Conservation (phyloP, 1,140 invertebrate species). For the Halesus radiatus region DNA sequence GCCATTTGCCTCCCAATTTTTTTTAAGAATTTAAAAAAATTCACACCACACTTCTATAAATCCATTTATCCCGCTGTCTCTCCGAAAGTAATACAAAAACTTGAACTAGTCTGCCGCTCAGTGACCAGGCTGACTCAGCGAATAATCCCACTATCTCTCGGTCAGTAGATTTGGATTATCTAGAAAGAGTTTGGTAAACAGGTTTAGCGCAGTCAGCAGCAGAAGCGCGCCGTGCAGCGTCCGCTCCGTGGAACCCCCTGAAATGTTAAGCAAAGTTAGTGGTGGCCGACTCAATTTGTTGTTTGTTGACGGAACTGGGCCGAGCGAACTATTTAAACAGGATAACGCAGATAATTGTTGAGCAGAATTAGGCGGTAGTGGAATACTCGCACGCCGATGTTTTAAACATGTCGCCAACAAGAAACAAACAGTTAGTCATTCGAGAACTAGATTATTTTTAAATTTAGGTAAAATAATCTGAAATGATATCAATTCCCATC, state of each 20-base stretch:
- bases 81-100: constrained; percentile 6
- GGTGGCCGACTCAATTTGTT: neutral
- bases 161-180: constrained; percentile 42
- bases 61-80: neutral
- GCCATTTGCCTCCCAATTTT: no score
- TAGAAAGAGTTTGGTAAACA: constrained; percentile 46
- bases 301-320: neutral
- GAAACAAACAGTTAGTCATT: neutral
- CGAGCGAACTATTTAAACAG: neutral
- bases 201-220: constrained; percentile 9
- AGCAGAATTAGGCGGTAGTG: neutral
- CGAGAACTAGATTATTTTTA: neutral
- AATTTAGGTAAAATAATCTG: no score
- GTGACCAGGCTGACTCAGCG: neutral
- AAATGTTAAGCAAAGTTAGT: constrained; percentile 38
- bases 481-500: no score
- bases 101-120: neutral
- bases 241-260: constrained; percentile 18
- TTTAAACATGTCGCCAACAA: neutral
- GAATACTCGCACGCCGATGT: no score
- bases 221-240: constrained; percentile 13
- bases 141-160: constrained; percentile 52
- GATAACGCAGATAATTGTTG: no score
- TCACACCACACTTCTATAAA: no score
- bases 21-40: no score